phyloP scores from a whole-genome alignment of 2,113 vertebrate species.

The Aspidoscelis tigris region DNA sequence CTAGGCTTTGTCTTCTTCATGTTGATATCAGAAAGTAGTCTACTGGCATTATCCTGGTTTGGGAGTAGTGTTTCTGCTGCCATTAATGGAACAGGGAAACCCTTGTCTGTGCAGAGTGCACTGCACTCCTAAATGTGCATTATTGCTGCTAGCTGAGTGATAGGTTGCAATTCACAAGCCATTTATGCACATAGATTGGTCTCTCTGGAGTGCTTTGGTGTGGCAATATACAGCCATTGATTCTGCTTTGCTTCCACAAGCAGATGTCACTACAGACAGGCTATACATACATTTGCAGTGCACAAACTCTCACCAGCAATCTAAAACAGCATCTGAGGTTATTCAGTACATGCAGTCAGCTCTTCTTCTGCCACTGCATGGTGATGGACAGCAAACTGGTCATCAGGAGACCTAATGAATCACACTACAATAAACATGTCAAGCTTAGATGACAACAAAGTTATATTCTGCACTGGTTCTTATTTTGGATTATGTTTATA shows the following conservation, averaged over 20 bases:
- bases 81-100: background rate
- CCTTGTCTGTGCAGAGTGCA: background rate
- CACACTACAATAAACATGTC: background rate
- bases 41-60: background rate
- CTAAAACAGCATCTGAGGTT: background rate
- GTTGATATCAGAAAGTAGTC: background rate
- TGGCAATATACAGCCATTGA: background rate
- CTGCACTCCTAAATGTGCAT: background rate
- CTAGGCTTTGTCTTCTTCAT: background rate
- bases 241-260: background rate
- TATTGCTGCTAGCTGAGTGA: background rate
- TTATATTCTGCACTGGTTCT: too few relatives aligned
- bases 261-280: background rate
- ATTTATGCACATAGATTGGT: background rate
- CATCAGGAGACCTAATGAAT: background rate
- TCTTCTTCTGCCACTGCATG: background rate
- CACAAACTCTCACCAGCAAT: background rate
- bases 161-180: background rate
- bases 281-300: background rate
- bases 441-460: background rate
- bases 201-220: background rate
- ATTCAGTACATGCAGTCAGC: background rate
- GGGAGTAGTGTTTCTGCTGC: background rate
- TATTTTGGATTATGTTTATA: too few relatives aligned
- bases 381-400: background rate